Conservation (phyloP, 2,113 vertebrate genomes). For the Hypomesus transpacificus region DNA sequence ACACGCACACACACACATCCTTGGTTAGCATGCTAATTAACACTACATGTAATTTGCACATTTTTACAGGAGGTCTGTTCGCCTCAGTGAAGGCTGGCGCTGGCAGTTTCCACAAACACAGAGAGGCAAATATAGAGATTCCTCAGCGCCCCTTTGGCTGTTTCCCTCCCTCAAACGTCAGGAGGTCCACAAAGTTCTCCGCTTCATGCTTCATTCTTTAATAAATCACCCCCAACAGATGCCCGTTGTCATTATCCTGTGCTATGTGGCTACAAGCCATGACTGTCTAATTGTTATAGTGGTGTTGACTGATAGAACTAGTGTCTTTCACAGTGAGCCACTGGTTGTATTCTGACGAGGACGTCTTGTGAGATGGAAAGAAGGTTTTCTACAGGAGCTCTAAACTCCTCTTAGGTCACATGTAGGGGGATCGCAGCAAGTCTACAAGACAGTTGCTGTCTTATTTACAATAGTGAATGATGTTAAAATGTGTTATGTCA, state of each 20-base stretch:
- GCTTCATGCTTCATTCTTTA: conserved; percentile 1
- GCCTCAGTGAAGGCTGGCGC: background rate
- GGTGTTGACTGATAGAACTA: background rate
- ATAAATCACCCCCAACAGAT: conserved; percentile 13
- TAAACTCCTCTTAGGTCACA: background rate
- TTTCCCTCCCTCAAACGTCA: background rate
- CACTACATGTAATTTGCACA: conserved; percentile 47
- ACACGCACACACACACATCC: background rate
- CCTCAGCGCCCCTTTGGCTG: background rate
- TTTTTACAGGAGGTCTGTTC: conserved; percentile 26
- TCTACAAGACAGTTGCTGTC: background rate
- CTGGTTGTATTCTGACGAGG: background rate
- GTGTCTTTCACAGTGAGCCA: background rate
- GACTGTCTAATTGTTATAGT: background rate
- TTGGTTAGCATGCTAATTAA: conserved; percentile 42
- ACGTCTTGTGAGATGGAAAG: background rate
- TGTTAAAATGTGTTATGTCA: no score
- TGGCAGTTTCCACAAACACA: background rate
- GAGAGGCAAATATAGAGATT: background rate
- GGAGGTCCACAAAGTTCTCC: background rate
- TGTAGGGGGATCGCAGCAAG: background rate
- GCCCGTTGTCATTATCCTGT: conserved; percentile 13
- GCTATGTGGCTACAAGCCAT: conserved; percentile 5
- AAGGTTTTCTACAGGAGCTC: background rate
- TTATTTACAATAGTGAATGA: background rate